A percentile compares a stretch with the other conserved stretches of the same genome.
Evolutionary conservation across 2,113 vertebrate genomes (phyloP).

Genomic region (Xyliphius kryptos): DNA sequence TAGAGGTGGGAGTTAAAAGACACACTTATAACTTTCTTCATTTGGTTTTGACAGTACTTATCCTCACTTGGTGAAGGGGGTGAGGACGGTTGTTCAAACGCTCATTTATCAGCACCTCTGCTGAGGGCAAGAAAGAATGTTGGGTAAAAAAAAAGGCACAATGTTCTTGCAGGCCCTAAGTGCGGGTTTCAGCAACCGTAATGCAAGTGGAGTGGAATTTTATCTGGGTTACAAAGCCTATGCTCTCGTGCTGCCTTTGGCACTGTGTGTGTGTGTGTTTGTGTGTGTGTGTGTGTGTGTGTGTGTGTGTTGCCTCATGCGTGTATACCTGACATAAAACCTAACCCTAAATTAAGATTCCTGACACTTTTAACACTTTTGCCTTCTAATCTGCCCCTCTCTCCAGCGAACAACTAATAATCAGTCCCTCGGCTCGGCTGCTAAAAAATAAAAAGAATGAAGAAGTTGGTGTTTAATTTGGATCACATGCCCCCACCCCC

Average conservation of each 20-base stretch:
- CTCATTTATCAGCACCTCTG: constrained; percentile 47
- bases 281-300: constrained; percentile 32
- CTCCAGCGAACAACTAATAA: background rate
- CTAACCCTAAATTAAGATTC: constrained; percentile 23
- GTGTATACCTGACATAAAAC: constrained; percentile 7
- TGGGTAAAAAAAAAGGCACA: constrained; percentile 45
- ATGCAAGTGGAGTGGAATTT: constrained; percentile 50
- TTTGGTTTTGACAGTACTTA: constrained; percentile 46
- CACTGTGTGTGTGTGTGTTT: no score
- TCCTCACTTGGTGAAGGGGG: constrained; percentile 20
- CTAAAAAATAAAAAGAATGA: constrained; percentile 33
- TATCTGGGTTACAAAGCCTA: constrained; percentile 34
- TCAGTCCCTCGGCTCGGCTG: no score
- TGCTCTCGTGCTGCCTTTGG: constrained; percentile 7
- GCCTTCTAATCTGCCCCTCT: constrained; percentile 7
- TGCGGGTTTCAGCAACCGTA: constrained; percentile 53
- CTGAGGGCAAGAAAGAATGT: constrained; percentile 39
- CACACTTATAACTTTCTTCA: constrained; percentile 48
- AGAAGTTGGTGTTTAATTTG: background rate
- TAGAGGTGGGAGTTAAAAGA: constrained; percentile 72
- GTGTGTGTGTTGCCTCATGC: constrained; percentile 16
- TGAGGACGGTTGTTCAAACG: constrained; percentile 40
- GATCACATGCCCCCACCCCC: constrained; percentile 35
- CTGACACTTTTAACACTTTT: constrained; percentile 17
- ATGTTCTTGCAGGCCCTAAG: constrained; percentile 52